A percentile compares a stretch with the other conserved stretches of the same genome.
Evolutionary conservation across 2,888 invertebrate species (phyloP).

Genomic region (Empis stercorea): DNA sequence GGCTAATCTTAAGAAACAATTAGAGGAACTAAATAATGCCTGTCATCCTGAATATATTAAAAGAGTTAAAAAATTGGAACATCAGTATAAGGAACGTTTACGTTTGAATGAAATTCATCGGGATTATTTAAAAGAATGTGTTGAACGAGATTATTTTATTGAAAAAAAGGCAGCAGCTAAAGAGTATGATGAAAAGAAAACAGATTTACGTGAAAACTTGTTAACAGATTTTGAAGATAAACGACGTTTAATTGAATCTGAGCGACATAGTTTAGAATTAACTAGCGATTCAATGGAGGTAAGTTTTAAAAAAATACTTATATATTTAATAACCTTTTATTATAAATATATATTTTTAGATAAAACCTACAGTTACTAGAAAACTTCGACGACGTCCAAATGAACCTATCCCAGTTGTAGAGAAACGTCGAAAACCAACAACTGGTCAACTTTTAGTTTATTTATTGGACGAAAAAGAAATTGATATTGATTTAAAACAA

Average conservation of each 20-base stretch:
- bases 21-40: slow-evolving; percentile 77
- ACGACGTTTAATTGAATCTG: slow-evolving; percentile 74
- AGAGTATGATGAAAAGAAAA: slow-evolving; percentile 89
- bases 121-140: slow-evolving; percentile 72
- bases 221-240: slow-evolving; percentile 89
- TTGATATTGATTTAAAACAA: slow-evolving; percentile 72
- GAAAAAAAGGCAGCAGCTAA: slow-evolving; percentile 82
- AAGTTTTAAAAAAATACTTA: slow-evolving; percentile 4
- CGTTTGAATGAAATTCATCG: slow-evolving; percentile 62
- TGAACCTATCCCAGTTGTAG: slow-evolving; percentile 80
- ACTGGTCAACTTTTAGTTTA: slow-evolving; percentile 78
- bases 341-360: slow-evolving; percentile 36
- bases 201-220: slow-evolving; percentile 74
- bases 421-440: slow-evolving; percentile 73
- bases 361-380: slow-evolving; percentile 92
- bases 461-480: slow-evolving; percentile 76
- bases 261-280: slow-evolving; percentile 76
- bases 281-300: slow-evolving; percentile 80
- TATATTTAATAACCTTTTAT: slow-evolving; percentile 1
- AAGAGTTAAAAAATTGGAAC: slow-evolving; percentile 68
- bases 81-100: slow-evolving; percentile 66
- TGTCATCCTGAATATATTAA: slow-evolving; percentile 76
- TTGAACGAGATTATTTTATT: slow-evolving; percentile 73
- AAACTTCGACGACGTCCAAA: slow-evolving; percentile 86
- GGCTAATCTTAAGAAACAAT: slow-evolving; percentile 72